Base-by-base conservation (phyloP, 2,113 vertebrate species). In the Chloropsis cyanopogon region DNA sequence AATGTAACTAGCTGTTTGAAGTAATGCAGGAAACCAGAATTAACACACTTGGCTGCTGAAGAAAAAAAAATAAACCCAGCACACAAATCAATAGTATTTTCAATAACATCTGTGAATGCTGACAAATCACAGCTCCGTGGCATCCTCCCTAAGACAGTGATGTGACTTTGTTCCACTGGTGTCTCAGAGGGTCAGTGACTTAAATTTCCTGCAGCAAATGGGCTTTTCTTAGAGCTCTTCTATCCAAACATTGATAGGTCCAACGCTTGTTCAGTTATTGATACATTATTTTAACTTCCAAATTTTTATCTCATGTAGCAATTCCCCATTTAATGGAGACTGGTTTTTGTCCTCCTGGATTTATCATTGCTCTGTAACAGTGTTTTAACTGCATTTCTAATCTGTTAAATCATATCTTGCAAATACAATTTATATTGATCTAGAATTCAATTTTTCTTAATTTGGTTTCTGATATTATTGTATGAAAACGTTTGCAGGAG, bases 381-480 rank as follows among this genome's bases (percentile, higher is more conserved):
- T 70, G 5, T 66, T 96, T 92, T 84, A 91, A 64, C 17, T 79
- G 46, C 41, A 17, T 72, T 95, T 95, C 44, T 93, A 93, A 92
- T 79, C 47, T 2, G 8, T 66, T 72, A 85, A 82, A 87, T 76
- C 8, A 11, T 79, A 80, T 91, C 11, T 82, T 79, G 24, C 59
- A 89, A 91, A 88, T 37, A 46, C 6, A 37, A 68, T 60, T 28
- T 61, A 17, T 85, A 80, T 69, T 93, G 89, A 92, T 82, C 77
- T 91, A 68, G 31, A 68, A 86, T 49, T 91, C 60, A 50, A 24
- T 93, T 87, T 69, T 91, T 86, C 61, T 89, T 86, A 56, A 76
- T 95, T 91, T 91, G 15, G 4, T 87, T 87, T 95, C 46, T 66
- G 42, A 79, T 47, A 65, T 28, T 47, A 71, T 35, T 66, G 20